Percentiles rank a stretch among this genome's conserved stretches.
phyloP scores from a whole-genome alignment of 2,888 invertebrate genomes.

The Drosophila trichaetosa region DNA sequence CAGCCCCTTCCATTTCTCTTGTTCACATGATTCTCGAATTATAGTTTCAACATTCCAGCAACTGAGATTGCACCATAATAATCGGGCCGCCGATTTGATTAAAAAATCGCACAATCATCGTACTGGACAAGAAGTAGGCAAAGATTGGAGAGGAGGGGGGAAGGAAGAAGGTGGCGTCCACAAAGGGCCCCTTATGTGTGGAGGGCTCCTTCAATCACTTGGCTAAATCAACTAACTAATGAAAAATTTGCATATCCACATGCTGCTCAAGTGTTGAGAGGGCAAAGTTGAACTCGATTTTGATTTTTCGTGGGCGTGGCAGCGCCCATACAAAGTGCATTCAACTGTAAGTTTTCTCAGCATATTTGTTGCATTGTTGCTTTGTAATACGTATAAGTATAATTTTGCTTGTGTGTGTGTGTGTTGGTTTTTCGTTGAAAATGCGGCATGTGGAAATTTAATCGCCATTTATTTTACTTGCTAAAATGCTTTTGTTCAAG shows the following conservation, averaged over 20 bases:
- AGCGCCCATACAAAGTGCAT: conserved; percentile 65
- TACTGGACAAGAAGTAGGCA: conserved; percentile 33
- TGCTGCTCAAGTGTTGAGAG: conserved; percentile 52
- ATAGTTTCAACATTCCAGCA: conserved; percentile 75
- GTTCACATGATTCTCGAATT: conserved; percentile 53
- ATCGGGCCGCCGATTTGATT: conserved; percentile 77
- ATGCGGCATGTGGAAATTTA: conserved; percentile 59
- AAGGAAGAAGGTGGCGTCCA: conserved; percentile 1
- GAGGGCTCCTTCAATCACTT: conserved; percentile 23
- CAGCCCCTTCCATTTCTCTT: not conserved
- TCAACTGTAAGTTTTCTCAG: conserved; percentile 62
- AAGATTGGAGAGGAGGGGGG: not conserved
- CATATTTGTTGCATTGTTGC: conserved; percentile 57
- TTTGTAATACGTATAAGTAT: not conserved
- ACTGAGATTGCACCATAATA: conserved; percentile 68
- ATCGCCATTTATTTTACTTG: conserved; percentile 64
- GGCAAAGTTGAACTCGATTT: conserved; percentile 53
- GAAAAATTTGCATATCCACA: conserved; percentile 75
- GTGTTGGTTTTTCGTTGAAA: conserved; percentile 32
- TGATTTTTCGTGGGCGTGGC: conserved; percentile 58
- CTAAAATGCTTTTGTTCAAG: conserved; percentile 61
- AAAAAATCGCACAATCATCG: conserved; percentile 79
- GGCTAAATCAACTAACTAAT: conserved; percentile 73
- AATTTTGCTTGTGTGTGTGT: conserved; percentile 2
- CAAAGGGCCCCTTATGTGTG: conserved; percentile 30